Base-by-base conservation (phyloP, 2,113 vertebrate species). In the Ammodytes marinus region DNA sequence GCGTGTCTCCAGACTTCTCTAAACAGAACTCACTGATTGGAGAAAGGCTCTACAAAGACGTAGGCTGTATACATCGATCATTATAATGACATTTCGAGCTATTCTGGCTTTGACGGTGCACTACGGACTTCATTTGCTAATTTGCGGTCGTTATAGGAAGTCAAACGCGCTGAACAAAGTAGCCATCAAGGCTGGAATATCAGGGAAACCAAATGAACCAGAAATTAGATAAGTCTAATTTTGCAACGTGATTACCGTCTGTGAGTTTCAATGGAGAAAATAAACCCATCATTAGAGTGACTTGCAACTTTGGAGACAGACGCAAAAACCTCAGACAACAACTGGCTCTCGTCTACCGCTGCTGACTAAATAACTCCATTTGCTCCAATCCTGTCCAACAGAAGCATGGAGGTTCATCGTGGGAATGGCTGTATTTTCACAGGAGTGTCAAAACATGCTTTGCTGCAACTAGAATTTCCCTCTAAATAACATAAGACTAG, bases 241-340 rank as follows among this genome's bases (percentile, higher is more conserved):
- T 85, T 84, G 75, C 70, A 54, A 68, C 68, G 46, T 84, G 69
- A 88, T 86, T 74, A 67, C 53, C 43, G 47, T 76, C 50, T 68
- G 27, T 27, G 17, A 80, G 84, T 87, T 89, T 79, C 77, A 91
- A 27, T 27, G 84, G 82, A 74, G 85, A 86, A 92, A 92, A 91
- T 91, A 88, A 91, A 92, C 35, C 69, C 55, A 6, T 79, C 86
- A 89, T 88, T 91, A 86, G 91, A 91, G 87, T 80, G 74, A 83
- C 81, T 89, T 91, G 69, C 76, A 69, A 71, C 66, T 71, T 65
- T 54, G 88, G 77, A 83, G 85, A 78, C 77, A 77, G 53, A 84
- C 58, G 6, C 83, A 79, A 81, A 27, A 27, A 84, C 66, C 84
- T 86, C 87, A 84, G 80, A 76, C 79, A 61, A 66, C 89, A 91